Evolutionary conservation across 2,797 vertebrate genomes (phyloP), one percentile per base, ranked within the genome.

Genomic region (Limosa lapponica): DNA sequence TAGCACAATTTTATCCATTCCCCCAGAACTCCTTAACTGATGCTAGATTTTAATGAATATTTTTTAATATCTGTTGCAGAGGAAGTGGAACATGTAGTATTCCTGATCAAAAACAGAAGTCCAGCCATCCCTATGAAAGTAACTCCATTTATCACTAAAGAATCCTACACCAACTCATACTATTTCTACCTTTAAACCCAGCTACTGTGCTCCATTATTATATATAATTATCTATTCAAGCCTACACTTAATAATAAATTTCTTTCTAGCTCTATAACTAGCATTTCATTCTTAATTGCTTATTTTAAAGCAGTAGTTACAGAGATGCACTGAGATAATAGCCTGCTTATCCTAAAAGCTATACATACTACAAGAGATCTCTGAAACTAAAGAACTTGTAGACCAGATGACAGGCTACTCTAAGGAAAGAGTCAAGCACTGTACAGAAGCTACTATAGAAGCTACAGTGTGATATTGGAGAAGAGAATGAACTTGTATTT

Each of bases 1-100:
- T 97, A 96, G 74, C 83, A 90, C 70, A 72, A 46, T 65, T 92
- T 96, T 94, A 95, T 48, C 43, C 2, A 8, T 94, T 96, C 87
- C 96, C 86, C 36, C 73, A 93, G 69, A 95, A 91, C 61, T 34
- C 51, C 75, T 74, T 95, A 89, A 86, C 49, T 91, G 64, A 95
- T 49, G 41, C 54, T 86, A 23, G 20, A 43, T 89, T 93, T 96
- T 93, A 95, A 96, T 82, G 52, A 97, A 84, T 91, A 80, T 87
- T 84, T 97, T 97, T 87, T 89, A 83, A 62, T 89, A 87, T 57
- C 39, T 87, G 6, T 74, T 80, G 64, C 73, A 72, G 58, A 91
- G 37, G 44, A 95, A 96, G 51, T 62, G 44, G 74, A 91, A 55
- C 64, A 37, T 28, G 10, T 43, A 84, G 13, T 37, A 75, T 62